These are phyloP conservation scores for Pissodes strobi DNA, from an alignment of 1,140 invertebrate genomes.

Conservation along the genomic window DNA sequence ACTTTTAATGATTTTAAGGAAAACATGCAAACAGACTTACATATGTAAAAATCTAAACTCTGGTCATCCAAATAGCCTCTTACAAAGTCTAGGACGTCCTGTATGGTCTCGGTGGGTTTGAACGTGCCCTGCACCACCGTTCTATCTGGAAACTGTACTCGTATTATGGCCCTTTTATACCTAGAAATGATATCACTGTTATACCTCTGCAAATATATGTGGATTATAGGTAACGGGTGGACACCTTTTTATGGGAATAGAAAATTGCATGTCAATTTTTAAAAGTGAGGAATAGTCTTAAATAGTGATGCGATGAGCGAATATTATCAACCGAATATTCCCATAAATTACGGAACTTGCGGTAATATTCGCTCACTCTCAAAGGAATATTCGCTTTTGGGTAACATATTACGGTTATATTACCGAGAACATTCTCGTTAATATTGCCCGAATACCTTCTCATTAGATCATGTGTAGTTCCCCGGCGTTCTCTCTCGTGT, in stretches of 20 bases:
- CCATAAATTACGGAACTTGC: too few species aligned
- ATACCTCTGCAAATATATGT: too few species aligned
- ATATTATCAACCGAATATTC: too few species aligned
- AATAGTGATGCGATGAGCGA: too few species aligned
- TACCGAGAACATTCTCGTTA: too few species aligned
- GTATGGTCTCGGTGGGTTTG: constrained; percentile 69
- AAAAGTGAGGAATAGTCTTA: too few species aligned
- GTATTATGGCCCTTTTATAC: constrained; percentile 74
- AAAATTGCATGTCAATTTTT: not conserved
- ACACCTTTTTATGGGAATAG: not conserved
- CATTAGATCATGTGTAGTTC: too few species aligned
- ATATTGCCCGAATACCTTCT: too few species aligned
- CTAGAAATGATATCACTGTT: constrained; percentile 36
- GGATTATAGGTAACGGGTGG: not conserved
- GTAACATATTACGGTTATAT: too few species aligned
- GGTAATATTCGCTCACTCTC: too few species aligned
- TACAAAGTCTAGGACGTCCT: constrained; percentile 71
- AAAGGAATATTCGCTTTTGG: too few species aligned
- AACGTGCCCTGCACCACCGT: constrained; percentile 81
- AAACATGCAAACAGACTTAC: constrained; percentile 61
- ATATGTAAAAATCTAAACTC: constrained; percentile 70
- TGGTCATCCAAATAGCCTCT: constrained; percentile 66
- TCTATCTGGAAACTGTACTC: constrained; percentile 81
- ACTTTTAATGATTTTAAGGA: not conserved
- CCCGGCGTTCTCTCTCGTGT: too few species aligned